Conservation (phyloP, 2,113 vertebrate genomes). For the Eulemur macaco region DNA sequence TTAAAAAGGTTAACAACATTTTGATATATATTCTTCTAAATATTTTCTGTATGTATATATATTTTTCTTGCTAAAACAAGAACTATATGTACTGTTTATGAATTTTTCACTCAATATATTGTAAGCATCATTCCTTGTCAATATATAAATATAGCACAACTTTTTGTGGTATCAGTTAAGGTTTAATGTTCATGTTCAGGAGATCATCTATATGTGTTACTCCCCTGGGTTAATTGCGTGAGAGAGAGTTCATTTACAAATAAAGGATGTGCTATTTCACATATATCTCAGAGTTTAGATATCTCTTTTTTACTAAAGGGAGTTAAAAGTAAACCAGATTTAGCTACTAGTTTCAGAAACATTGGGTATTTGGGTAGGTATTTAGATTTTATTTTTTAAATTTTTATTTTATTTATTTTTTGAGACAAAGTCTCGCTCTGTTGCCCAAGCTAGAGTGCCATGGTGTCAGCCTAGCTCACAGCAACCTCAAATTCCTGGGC, state of each 20-base stretch:
- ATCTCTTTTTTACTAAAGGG: background rate
- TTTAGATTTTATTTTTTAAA: constrained; percentile 7
- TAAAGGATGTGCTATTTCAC: background rate
- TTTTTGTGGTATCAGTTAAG: background rate
- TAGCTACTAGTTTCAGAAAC: constrained; percentile 35
- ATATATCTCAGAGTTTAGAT: background rate
- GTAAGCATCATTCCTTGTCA: constrained; percentile 1
- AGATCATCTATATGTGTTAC: background rate
- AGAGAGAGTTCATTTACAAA: background rate
- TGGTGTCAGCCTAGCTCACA: no score
- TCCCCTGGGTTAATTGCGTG: background rate
- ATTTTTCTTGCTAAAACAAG: constrained; percentile 12
- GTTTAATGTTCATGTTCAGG: background rate
- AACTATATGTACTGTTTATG: background rate
- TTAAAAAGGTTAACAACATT: background rate
- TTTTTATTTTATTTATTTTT: no score
- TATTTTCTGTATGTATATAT: background rate
- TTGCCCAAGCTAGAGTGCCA: no score
- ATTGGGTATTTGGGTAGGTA: background rate
- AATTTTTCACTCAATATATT: background rate
- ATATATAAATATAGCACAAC: background rate
- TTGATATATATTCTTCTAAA: background rate
- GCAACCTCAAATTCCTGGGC: no score
- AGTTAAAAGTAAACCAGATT: background rate
- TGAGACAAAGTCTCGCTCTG: no score